Evolutionary conservation across 2,888 invertebrate species (phyloP), one percentile per base, ranked within the genome.

Genomic region (Antitype chi): DNA sequence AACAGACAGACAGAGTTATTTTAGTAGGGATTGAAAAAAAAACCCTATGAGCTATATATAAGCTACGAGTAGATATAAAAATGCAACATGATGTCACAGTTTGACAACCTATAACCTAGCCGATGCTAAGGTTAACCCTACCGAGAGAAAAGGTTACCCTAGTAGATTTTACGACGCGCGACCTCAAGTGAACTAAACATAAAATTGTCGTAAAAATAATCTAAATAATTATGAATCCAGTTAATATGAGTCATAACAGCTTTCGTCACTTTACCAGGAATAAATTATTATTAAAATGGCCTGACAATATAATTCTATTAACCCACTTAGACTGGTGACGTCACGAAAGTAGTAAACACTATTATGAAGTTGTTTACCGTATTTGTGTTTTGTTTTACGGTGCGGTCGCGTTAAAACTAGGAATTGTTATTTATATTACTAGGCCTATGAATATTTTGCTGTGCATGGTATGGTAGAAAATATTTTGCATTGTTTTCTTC

Each of bases 301-400:
- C 70, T 71, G 69, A 85, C 69, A 78, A 77, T 83, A 79, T 80
- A 74, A 85, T 83, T 79, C 75, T 82, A 85, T 80, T 87, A 87
- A 87, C 83, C 81, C 83, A 83, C 80, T 78, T 85, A 76, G 62
- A n/a, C 17, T 6, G 0, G 47, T 83, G 81, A 80, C 78, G 86
- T 80, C 68, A 86, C 49, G 1, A 63, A 15, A 55, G 72, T 75
- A 66, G 62, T 87, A 72, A 80, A 78, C 70, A 78, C 53, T 78
- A 74, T 77, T 72, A 74, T 78, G 64, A 74, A 84, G 69, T 78
- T 87, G 78, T 85, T 78, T 74, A 84, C 38, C 59, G 68, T 77
- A 70, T 85, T 77, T 85, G 60, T 60, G 49, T 67, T 76, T 76
- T 72, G 66, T 82, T 66, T 71, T 66, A 80, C 66, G 43, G 20